These are phyloP conservation scores for Dromococcyx pavoninus DNA, from an alignment of 2,797 vertebrate species.

Conservation along the genomic window DNA sequence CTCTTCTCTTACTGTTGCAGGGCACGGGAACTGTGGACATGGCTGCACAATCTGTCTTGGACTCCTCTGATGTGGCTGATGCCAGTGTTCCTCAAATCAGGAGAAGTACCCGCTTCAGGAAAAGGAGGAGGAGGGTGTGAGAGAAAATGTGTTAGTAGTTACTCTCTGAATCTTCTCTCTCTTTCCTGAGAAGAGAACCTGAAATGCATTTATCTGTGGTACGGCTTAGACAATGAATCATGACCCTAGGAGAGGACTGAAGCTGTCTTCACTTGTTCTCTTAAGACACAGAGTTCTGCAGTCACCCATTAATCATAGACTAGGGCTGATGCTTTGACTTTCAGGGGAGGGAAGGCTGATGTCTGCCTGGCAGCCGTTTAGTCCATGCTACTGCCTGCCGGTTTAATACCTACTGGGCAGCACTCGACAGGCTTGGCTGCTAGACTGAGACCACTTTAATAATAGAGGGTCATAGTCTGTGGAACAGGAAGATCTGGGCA, in stretches of 20 bases:
- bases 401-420: neutral
- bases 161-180: neutral
- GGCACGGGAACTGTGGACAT: neutral
- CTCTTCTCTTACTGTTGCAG: slow-evolving; percentile 15
- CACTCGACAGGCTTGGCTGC: neutral
- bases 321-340: neutral
- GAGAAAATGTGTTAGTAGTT: neutral
- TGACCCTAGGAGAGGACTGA: neutral
- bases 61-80: neutral
- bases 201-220: neutral
- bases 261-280: neutral
- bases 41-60: neutral
- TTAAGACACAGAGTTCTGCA: neutral
- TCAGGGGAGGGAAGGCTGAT: neutral
- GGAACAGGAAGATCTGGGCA: neutral
- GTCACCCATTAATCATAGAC: neutral
- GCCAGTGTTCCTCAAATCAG: slow-evolving; percentile 23
- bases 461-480: neutral
- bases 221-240: neutral
- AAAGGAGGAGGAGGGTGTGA: slow-evolving; percentile 26
- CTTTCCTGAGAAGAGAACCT: neutral
- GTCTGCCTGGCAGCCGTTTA: neutral
- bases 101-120: slow-evolving; percentile 24
- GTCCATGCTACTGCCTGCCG: neutral
- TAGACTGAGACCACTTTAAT: neutral